Conservation (phyloP, 1,140 invertebrate species). For the Lepidurus packardi region DNA sequence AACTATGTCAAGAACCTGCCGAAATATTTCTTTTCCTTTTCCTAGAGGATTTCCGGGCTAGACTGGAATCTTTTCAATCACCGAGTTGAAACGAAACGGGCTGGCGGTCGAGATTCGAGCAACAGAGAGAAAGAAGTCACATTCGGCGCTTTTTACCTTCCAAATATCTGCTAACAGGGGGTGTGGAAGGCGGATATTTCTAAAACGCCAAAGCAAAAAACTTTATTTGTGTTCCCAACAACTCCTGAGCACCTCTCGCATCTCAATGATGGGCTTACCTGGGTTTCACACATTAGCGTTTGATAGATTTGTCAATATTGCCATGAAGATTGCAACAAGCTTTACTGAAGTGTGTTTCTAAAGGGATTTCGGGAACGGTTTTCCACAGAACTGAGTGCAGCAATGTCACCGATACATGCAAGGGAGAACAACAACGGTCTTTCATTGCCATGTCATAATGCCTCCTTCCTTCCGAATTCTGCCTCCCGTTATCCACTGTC, state of each 20-base stretch:
- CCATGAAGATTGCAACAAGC: neutral
- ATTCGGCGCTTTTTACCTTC: neutral
- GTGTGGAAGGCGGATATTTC: no score
- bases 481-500: neutral
- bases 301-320: slow-evolving; percentile 5
- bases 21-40: neutral
- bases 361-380: neutral
- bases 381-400: neutral
- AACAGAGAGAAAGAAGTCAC: neutral
- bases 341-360: neutral
- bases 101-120: neutral
- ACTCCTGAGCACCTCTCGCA: neutral
- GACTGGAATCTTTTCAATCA: neutral
- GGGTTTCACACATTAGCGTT: neutral
- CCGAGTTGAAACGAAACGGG: neutral
- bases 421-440: neutral
- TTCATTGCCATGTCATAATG: neutral
- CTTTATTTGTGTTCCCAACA: no score
- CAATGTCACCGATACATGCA: neutral
- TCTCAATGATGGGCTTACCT: neutral
- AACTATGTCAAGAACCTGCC: no score
- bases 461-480: neutral
- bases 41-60: neutral
- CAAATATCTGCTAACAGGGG: no score
- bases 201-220: no score